Conservation (phyloP, 2,888 invertebrate genomes). For the Yponomeuta cagnagella region DNA sequence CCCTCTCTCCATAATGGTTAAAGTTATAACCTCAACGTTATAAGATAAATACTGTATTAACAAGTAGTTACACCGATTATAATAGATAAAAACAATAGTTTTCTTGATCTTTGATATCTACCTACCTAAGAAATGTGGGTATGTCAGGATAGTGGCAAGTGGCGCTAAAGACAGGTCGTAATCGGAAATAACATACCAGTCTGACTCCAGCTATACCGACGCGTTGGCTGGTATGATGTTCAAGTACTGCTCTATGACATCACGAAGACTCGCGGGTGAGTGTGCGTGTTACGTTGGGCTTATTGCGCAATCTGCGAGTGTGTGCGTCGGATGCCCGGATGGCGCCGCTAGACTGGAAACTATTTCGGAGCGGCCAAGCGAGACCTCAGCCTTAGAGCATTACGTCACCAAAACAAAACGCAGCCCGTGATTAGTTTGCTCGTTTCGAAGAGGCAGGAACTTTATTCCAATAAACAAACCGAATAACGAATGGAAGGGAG, state of each 20-base stretch:
- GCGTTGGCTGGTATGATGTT: not conserved
- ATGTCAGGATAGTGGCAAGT: too few relatives aligned
- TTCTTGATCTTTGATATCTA: too few relatives aligned
- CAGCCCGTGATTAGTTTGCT: not conserved
- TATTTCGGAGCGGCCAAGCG: slow-evolving; percentile 35
- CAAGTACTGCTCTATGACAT: not conserved
- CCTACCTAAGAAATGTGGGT: too few relatives aligned
- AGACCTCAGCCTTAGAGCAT: slow-evolving; percentile 26
- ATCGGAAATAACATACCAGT: too few relatives aligned
- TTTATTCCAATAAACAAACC: not conserved
- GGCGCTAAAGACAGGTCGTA: too few relatives aligned
- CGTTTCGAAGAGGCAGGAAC: not conserved
- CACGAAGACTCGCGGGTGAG: not conserved
- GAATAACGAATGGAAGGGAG: not conserved
- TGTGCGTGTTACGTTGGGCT: slow-evolving; percentile 20
- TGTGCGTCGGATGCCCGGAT: slow-evolving; percentile 14
- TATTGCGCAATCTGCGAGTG: slow-evolving; percentile 15
- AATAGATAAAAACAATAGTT: too few relatives aligned
- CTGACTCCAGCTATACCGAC: too few relatives aligned
- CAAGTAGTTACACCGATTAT: too few relatives aligned
- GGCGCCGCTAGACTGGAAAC: slow-evolving; percentile 37
- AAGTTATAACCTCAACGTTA: too few relatives aligned
- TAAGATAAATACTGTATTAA: too few relatives aligned
- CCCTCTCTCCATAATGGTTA: too few relatives aligned
- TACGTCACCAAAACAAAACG: slow-evolving; percentile 30